Percentiles rank a stretch among this genome's conserved stretches.
These are phyloP conservation scores for Okamejei kenojei DNA, from an alignment of 2,797 vertebrate genomes.

Conservation along the genomic window DNA sequence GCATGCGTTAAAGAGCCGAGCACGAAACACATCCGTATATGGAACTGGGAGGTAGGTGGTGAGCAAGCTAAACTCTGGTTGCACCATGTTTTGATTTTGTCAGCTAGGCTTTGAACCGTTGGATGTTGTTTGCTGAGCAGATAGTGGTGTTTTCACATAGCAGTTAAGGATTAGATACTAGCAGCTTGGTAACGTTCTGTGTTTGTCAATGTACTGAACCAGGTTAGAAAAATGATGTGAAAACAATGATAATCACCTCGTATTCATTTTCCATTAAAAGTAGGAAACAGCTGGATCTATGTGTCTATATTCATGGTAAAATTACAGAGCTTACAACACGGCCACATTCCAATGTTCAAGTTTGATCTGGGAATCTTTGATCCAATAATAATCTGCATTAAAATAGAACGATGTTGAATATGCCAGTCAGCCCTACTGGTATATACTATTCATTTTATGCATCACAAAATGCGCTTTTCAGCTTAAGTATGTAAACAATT, in stretches of 20 bases:
- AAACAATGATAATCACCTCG: neutral
- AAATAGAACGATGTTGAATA: neutral
- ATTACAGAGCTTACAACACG: neutral
- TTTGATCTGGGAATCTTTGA: neutral
- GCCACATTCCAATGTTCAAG: neutral
- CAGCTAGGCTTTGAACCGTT: neutral
- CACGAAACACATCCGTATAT: no score
- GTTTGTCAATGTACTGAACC: neutral
- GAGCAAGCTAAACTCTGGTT: neutral
- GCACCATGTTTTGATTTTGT: constrained; percentile 7
- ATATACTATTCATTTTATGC: neutral
- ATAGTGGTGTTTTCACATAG: neutral
- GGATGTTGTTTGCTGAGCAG: neutral
- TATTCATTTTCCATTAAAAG: neutral
- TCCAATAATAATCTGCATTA: neutral
- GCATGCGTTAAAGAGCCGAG: no score
- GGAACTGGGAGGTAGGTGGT: no score
- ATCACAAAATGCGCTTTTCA: neutral
- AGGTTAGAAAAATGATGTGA: neutral
- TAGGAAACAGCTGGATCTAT: neutral
- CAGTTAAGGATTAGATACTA: neutral
- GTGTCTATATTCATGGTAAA: neutral
- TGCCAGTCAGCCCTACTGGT: neutral
- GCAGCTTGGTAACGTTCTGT: neutral
- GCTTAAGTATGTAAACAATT: no score